Evolutionary conservation across 2,113 vertebrate genomes (phyloP).

Genomic region (Siphamia tubifer): DNA sequence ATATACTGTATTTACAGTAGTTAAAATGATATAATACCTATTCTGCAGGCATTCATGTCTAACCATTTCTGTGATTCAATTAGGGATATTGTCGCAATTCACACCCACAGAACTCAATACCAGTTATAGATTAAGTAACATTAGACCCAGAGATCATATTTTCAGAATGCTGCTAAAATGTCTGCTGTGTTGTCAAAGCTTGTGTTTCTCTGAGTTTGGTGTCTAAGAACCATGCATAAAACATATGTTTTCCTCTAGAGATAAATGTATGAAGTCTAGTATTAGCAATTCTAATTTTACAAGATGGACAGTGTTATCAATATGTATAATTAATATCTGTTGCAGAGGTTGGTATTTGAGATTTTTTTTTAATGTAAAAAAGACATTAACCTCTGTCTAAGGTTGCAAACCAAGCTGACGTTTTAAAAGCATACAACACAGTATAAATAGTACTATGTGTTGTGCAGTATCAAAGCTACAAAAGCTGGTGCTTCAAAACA

Average conservation of each 20-base stretch:
- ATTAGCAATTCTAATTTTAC: constrained; percentile 46
- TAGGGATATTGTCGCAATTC: background rate
- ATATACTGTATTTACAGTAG: background rate
- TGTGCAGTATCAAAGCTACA: too few species aligned
- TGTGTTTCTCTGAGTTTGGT: background rate
- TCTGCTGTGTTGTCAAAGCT: background rate
- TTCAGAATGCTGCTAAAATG: background rate
- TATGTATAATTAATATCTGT: constrained; percentile 10
- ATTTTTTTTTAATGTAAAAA: background rate
- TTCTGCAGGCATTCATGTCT: background rate
- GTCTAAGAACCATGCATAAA: constrained; percentile 33
- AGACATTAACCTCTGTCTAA: background rate
- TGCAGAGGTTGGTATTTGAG: background rate
- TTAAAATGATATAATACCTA: background rate
- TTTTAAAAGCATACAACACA: background rate
- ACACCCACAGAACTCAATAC: background rate
- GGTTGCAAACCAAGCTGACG: background rate
- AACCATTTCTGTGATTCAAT: background rate
- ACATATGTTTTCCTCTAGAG: constrained; percentile 11
- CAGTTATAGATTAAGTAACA: background rate
- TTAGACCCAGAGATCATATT: background rate
- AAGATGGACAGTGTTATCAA: background rate
- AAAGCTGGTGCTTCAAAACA: too few species aligned
- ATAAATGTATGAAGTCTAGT: constrained; percentile 21
- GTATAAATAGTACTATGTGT: background rate